These are phyloP conservation scores for Cochlearius cochlearius DNA, from an alignment of 2,113 vertebrate species.

Conservation along the genomic window DNA sequence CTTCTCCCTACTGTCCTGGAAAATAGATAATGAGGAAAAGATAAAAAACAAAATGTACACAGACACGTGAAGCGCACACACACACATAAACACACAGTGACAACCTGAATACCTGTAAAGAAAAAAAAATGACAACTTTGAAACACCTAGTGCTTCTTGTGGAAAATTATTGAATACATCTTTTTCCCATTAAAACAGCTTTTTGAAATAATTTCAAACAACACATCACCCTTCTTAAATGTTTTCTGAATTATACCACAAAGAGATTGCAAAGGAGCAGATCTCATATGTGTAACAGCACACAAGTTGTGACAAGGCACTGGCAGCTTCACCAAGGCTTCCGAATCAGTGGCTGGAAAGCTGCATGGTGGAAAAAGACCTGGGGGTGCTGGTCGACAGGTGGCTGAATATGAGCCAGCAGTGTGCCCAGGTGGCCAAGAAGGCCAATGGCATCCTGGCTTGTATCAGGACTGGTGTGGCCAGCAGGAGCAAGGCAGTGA, in stretches of 20 bases:
- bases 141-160: background rate
- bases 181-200: background rate
- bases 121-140: background rate
- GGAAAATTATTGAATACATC: background rate
- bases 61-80: background rate
- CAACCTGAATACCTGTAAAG: background rate
- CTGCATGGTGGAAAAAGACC: too few relatives aligned
- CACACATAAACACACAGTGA: fast-evolving
- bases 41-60: background rate
- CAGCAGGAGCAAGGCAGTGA: too few relatives aligned
- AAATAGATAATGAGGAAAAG: background rate
- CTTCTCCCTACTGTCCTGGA: background rate
- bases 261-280: background rate
- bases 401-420: too few relatives aligned
- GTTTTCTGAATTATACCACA: background rate
- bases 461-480: too few relatives aligned
- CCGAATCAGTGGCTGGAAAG: background rate
- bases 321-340: background rate
- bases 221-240: background rate
- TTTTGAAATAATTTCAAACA: background rate
- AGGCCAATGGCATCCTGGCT: too few relatives aligned
- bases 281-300: background rate
- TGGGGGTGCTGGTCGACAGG: too few relatives aligned
- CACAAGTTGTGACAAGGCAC: fast-evolving
- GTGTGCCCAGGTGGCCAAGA: too few relatives aligned